Base-by-base conservation (phyloP, 2,888 invertebrate genomes). In the Crepidodera aurea region DNA sequence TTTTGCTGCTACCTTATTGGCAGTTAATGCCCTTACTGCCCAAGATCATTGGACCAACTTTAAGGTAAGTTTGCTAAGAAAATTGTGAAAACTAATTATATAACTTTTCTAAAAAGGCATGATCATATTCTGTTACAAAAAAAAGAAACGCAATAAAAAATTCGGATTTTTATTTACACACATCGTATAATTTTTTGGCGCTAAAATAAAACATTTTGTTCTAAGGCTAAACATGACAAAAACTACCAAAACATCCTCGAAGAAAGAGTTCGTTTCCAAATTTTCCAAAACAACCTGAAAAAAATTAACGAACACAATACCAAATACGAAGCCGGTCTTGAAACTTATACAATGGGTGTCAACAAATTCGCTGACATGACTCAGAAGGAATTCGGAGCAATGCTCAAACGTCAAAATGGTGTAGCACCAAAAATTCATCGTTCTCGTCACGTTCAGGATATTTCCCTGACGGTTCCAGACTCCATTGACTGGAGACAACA, bases 281-380 rank as follows among this genome's bases (percentile, higher is more conserved):
- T 66, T 10, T 70, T 66, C 54, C 53, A 63, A 27, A 7, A 56
- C 29, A 70, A 66, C 18, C 16, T 70, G 7, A 7, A 46, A 13
- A 44, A 54, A 51, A 67, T 71, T 15, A 57, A 64, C 37, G 50
- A 65, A 48, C 68, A 71, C 58, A 69, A 71, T 22, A 50, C 53
- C 8, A 48, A 58, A 56, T 69, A 64, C 39, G 64, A 56, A 3
- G 53, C 55, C 10, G 69, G 67, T 1, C 34, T 67, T 12, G 55
- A 42, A n/a, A 48, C 62, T 2, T 71, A 67, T 51, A 57, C 44
- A 34, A 18, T 68, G 34, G 69, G 61, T 12, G 48, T 71, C 32
- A 71, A 61, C n/a, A 18, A 55, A 19, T 68, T 65, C 40, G 32
- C 69, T n/a, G 71, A 71, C 44, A 32, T 68, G 51, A 65, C 71